Evolutionary conservation across 2,888 invertebrate species (phyloP), one percentile per base, ranked within the genome.

Genomic region (Venusia cambrica): DNA sequence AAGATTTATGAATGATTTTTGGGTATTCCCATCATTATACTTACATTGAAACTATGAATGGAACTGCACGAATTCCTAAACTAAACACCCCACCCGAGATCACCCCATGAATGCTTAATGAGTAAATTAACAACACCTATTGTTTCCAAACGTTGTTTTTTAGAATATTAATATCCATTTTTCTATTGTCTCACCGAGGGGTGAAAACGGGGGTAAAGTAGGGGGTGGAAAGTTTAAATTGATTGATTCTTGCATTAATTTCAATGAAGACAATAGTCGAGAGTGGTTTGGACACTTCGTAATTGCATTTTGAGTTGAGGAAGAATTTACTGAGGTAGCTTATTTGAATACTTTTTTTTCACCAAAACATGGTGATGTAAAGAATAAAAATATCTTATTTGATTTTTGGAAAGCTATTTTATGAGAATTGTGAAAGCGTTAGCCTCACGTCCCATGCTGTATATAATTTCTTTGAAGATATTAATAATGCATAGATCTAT

Each of bases 71-170:
- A n/a, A n/a, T n/a, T 57, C 45, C 36, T 38, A 43, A 59, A 64
- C 54, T 54, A 51, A 55, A 55, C 53, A 13, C 28, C 57, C 44
- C 38, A 38, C 45, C 39, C 52, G 54, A 40, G 44, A 31, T 62
- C 75, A 61, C 81, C 80, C 85, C 72, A 76, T 79, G 84, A 83
- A 85, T 85, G 59, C 68, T 64, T 84, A 87, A 84, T 81, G 83
- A 87, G 75, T 69, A 76, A 84, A 87, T 87, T 87, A 87, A 87
- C 81, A 80, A 72, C 78, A 83, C 76, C 85, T 81, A 87, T 87
- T 87, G 87, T 87, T 76, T 75, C 66, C 70, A 60, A 55, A 53
- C 67, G 61, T 60, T 74, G 73, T 81, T 84, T 85, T 84, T 85
- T 75, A 62, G 73, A 84, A 84, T 84, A 84, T 85, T 85, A 85